A percentile compares a stretch with the other conserved stretches of the same genome.
Conservation (phyloP, 2,888 invertebrate species). For the Xiphydria camelus region DNA sequence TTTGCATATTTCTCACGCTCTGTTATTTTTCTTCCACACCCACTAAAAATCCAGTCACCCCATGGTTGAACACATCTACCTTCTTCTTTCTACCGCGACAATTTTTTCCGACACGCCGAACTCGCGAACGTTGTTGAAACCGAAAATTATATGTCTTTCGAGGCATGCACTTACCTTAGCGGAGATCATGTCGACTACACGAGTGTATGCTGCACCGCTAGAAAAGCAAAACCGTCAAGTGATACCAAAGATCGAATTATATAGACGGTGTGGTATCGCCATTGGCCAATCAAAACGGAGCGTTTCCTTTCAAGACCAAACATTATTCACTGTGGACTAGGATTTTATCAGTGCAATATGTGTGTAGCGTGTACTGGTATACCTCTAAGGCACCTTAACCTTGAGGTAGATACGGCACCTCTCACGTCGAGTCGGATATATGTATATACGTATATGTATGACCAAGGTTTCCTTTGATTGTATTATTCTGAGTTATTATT, state of each 20-base stretch:
- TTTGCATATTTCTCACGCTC: no score
- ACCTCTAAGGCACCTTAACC: slow-evolving; percentile 44
- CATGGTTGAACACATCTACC: no score
- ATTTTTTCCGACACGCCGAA: no score
- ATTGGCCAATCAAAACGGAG: slow-evolving; percentile 39
- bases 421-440: slow-evolving; percentile 31
- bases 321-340: slow-evolving; percentile 19
- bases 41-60: no score
- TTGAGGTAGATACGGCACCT: slow-evolving; percentile 36
- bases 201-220: no score
- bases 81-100: no score
- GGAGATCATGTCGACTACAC: slow-evolving; percentile 31
- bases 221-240: slow-evolving; percentile 29
- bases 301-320: slow-evolving; percentile 36
- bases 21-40: no score
- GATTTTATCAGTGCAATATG: slow-evolving; percentile 29
- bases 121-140: no score
- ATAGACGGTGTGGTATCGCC: slow-evolving; percentile 33
- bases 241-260: slow-evolving; percentile 44
- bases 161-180: slow-evolving; percentile 30
- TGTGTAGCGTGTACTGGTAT: slow-evolving; percentile 16
- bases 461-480: slow-evolving; percentile 22
- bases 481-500: neutral
- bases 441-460: no score
- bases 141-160: no score